Percentiles rank a stretch among this genome's conserved stretches.
phyloP scores from a whole-genome alignment of 2,113 vertebrate genomes.

The Oryzias celebensis region DNA sequence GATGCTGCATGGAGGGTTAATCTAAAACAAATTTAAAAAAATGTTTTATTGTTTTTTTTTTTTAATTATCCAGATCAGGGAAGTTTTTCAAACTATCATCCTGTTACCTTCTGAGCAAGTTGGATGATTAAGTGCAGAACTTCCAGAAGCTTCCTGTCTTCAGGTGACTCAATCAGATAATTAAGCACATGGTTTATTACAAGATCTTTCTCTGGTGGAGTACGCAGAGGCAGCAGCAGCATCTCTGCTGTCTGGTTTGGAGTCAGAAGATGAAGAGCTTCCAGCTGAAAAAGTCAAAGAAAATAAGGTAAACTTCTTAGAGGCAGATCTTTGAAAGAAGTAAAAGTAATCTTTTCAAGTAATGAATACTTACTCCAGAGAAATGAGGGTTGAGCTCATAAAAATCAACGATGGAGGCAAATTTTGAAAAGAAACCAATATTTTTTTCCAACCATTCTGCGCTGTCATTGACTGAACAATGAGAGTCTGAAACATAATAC shows the following conservation, averaged over 20 bases:
- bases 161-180: constrained; percentile 46
- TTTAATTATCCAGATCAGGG: background rate
- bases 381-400: constrained; percentile 56
- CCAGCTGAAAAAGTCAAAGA: constrained; percentile 38
- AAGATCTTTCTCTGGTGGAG: constrained; percentile 41
- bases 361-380: constrained; percentile 51
- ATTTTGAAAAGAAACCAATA: constrained; percentile 55
- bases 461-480: constrained; percentile 53
- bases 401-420: constrained; percentile 51
- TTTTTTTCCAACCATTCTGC: constrained; percentile 54
- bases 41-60: background rate
- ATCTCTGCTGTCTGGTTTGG: constrained; percentile 60
- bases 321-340: background rate
- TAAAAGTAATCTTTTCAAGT: background rate
- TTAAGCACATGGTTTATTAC: constrained; percentile 66
- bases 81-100: background rate
- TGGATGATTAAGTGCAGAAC: constrained; percentile 39
- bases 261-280: constrained; percentile 53
- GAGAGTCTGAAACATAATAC: constrained; percentile 38
- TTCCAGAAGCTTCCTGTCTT: constrained; percentile 14
- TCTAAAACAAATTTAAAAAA: constrained; percentile 15
- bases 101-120: constrained; percentile 44
- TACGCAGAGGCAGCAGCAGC: constrained; percentile 52
- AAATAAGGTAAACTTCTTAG: background rate
- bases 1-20: constrained; percentile 35